phyloP scores from a whole-genome alignment of 2,888 invertebrate genomes.

The Mythimna albipuncta region DNA sequence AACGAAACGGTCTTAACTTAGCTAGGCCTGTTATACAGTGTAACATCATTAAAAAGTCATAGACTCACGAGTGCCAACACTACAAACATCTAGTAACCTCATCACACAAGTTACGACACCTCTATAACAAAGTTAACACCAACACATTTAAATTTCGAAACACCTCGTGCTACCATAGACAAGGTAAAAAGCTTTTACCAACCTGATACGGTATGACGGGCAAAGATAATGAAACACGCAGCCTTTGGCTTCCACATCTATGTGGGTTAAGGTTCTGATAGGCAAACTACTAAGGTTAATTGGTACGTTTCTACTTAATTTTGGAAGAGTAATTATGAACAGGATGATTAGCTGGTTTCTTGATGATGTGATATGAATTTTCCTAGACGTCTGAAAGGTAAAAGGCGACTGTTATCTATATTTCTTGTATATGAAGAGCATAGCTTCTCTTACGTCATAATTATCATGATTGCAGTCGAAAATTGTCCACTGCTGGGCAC shows the following conservation, averaged over 20 bases:
- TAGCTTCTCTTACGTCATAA: neutral
- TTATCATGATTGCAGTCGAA: too few relatives aligned
- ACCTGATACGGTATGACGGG: constrained; percentile 45
- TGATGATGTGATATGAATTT: constrained; percentile 21
- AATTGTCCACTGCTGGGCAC: too few relatives aligned
- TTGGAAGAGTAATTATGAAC: constrained; percentile 31
- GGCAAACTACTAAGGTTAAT: constrained; percentile 45
- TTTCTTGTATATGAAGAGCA: neutral
- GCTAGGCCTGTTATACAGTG: neutral
- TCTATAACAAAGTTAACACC: constrained; percentile 7
- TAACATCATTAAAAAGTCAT: constrained; percentile 11
- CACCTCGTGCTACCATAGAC: constrained; percentile 44
- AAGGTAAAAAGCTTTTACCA: constrained; percentile 51
- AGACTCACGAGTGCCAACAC: neutral
- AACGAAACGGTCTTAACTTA: too few relatives aligned
- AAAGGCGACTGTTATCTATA: neutral
- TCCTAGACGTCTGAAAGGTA: neutral
- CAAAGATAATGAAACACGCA: constrained; percentile 56
- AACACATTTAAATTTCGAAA: constrained; percentile 47
- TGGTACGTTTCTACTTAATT: constrained; percentile 29
- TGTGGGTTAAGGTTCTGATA: constrained; percentile 58
- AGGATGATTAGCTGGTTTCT: constrained; percentile 22
- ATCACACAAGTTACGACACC: constrained; percentile 14
- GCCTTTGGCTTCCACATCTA: constrained; percentile 43
- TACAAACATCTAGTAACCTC: neutral